Evolutionary conservation across 1,140 invertebrate species (phyloP).

Genomic region (Hyphantria cunea): DNA sequence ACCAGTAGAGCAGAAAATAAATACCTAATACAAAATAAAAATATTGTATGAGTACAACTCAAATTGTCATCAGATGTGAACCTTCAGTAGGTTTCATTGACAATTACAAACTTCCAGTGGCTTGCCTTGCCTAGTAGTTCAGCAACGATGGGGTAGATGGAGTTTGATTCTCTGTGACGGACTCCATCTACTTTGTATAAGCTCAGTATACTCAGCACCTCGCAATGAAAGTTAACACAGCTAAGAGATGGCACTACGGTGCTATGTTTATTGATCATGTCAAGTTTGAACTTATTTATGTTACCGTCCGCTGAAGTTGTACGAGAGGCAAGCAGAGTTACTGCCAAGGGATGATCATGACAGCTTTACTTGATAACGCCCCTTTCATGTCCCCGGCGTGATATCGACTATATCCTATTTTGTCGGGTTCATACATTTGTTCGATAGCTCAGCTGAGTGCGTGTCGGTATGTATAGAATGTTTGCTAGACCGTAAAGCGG

Average conservation of each 20-base stretch:
- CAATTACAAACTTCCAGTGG: too few relatives aligned
- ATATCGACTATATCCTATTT: background rate
- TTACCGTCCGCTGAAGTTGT: background rate
- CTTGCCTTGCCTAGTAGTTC: background rate
- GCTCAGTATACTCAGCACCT: background rate
- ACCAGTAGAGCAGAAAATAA: too few relatives aligned
- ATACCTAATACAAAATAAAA: too few relatives aligned
- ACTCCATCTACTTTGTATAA: background rate
- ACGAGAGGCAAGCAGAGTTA: background rate
- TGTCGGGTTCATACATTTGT: background rate
- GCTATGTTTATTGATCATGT: background rate
- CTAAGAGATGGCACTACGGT: background rate
- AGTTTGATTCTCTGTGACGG: background rate
- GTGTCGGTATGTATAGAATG: conserved; percentile 8
- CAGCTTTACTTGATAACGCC: conserved; percentile 5
- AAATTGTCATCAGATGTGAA: too few relatives aligned
- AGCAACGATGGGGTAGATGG: background rate
- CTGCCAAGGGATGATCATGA: conserved; percentile 5
- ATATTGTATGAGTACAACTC: too few relatives aligned
- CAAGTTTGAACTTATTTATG: background rate
- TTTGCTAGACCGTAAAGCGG: conserved; percentile 3
- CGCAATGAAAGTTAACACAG: background rate
- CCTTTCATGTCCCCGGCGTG: conserved; percentile 3
- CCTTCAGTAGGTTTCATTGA: too few relatives aligned
- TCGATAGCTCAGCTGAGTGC: background rate